Evolutionary conservation across 2,797 vertebrate genomes (phyloP).

Genomic region (Sebastes trivittatus): DNA sequence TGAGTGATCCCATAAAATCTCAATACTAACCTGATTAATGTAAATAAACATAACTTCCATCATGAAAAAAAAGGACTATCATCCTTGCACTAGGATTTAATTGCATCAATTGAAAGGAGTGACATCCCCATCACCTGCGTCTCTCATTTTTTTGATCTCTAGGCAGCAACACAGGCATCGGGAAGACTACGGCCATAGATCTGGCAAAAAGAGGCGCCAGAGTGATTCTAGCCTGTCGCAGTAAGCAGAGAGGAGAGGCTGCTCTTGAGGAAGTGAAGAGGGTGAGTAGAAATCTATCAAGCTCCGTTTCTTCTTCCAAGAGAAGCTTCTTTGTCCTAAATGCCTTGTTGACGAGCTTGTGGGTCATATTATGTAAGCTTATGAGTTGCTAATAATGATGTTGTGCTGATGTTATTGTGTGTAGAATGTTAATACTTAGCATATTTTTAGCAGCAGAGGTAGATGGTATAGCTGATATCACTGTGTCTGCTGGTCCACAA

Average conservation of each 20-base stretch:
- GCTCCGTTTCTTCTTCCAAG: background rate
- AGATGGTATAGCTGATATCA: background rate
- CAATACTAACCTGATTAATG: background rate
- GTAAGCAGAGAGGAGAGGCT: conserved; percentile 74
- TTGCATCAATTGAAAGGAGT: background rate
- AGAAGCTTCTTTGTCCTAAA: background rate
- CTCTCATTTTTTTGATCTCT: background rate
- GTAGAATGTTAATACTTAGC: background rate
- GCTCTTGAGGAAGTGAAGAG: conserved; percentile 81
- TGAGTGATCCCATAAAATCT: background rate
- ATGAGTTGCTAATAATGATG: background rate
- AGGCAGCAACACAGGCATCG: conserved; percentile 88
- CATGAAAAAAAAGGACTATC: background rate
- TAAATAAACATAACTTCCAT: background rate
- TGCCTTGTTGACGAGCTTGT: background rate
- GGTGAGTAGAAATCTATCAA: conserved; percentile 61
- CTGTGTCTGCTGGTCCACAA: background rate
- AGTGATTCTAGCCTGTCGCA: conserved; percentile 86
- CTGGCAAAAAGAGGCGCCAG: conserved; percentile 86
- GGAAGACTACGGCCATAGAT: conserved; percentile 84
- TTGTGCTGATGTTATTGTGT: background rate
- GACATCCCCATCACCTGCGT: background rate
- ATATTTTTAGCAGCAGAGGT: background rate
- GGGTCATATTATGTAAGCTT: background rate
- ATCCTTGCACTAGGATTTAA: background rate